Evolutionary conservation across 2,888 invertebrate genomes (phyloP).

Genomic region (Orthosia incerta): DNA sequence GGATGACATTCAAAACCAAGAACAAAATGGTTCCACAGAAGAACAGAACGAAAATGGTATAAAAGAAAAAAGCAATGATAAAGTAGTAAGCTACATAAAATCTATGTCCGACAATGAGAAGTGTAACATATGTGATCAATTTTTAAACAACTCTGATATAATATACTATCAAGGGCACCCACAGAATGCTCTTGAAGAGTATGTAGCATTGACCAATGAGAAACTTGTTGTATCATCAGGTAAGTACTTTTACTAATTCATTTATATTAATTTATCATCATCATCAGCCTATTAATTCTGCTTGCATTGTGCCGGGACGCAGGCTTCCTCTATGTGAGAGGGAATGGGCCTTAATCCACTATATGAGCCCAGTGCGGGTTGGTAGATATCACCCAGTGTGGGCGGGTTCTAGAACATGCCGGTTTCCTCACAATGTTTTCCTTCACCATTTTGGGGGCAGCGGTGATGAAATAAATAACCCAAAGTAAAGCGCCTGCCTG

Average conservation of each 20-base stretch:
- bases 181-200: slow-evolving; percentile 94
- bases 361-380: too few relatives aligned
- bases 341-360: too few relatives aligned
- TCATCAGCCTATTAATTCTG: too few relatives aligned
- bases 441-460: too few relatives aligned
- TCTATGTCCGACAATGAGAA: slow-evolving; percentile 76
- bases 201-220: slow-evolving; percentile 94
- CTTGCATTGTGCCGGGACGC: too few relatives aligned
- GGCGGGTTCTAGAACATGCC: too few relatives aligned
- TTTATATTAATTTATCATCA: neutral
- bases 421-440: too few relatives aligned
- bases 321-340: too few relatives aligned
- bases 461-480: too few relatives aligned
- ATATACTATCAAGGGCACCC: slow-evolving; percentile 94
- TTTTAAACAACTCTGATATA: slow-evolving; percentile 87
- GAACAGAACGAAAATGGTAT: slow-evolving; percentile 18
- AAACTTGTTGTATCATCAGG: slow-evolving; percentile 94
- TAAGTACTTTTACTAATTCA: slow-evolving; percentile 14
- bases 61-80: slow-evolving; percentile 43
- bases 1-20: slow-evolving; percentile 16
- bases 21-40: slow-evolving; percentile 5
- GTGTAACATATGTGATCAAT: slow-evolving; percentile 87
- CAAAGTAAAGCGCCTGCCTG: too few relatives aligned
- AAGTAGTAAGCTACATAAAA: slow-evolving; percentile 45
- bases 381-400: too few relatives aligned